Evolutionary conservation across 2,888 invertebrate species (phyloP), one percentile per base, ranked within the genome.

Genomic region (Athalia circularis): DNA sequence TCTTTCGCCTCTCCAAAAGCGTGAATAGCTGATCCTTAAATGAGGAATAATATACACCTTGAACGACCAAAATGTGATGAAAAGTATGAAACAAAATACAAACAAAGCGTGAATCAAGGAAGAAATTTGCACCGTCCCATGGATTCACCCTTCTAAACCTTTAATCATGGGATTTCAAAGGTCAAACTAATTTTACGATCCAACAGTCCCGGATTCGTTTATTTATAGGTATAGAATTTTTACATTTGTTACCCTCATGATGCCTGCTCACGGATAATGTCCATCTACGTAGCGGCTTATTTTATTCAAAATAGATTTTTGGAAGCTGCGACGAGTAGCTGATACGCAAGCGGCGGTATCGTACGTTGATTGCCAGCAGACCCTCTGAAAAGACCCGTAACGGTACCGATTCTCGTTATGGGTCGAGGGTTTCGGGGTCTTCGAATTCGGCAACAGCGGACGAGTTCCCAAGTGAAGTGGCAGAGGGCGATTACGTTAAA

Each of bases 131-230:
- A 29, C 29, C 29, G 29, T 29, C 29, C 47, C 59, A 45, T 59
- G 57, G 47, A 72, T 72, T 47, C 59, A 72, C 72, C 45, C 45
- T 72, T 6, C 59, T 72, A 59, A 72, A 59, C 61, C 74, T 75
- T 62, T 75, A 47, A 62, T 62, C 61, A 43, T n/a, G 74, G 74
- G 74, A 75, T 75, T 75, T 75, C 5, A 75, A 50, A 75, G 74
- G 74, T 75, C 61, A 62, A 62, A 47, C 62, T 75, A 47, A 75
- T 75, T 75, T 75, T 62, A 75, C 62, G 74, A 48, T 75, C 57
- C 48, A 62, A 62, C 15, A 75, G 29, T 47, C 5, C 45, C 52
- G 65, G 4, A 9, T n/a, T 11, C 59, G 59, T 59, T 70, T 70
- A 45, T 70, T 70, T 70, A 29, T 29, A 29, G 29, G 29, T 29